Percentiles rank a stretch among this genome's conserved stretches.
Evolutionary conservation across 2,888 invertebrate genomes (phyloP).

Genomic region (Archips xylosteana): DNA sequence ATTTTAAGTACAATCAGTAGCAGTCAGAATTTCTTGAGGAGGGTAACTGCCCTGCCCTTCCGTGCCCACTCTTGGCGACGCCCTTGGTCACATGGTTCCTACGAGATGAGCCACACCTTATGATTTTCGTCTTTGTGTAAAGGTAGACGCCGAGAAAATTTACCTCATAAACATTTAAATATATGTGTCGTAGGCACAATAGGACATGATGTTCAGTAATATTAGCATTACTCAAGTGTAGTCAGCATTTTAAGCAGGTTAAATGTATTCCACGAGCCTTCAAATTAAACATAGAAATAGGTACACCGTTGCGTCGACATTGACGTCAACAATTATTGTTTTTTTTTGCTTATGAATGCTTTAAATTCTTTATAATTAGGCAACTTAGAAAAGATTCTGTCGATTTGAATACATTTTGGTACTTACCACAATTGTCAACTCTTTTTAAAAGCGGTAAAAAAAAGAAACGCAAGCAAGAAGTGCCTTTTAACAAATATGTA

Average conservation of each 20-base stretch:
- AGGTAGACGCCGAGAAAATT: neutral
- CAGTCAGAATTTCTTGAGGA: too few relatives aligned
- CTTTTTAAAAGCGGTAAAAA: too few relatives aligned
- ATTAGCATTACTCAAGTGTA: constrained; percentile 2
- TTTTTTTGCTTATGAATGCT: neutral
- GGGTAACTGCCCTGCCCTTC: too few relatives aligned
- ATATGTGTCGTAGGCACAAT: neutral
- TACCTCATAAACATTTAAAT: neutral
- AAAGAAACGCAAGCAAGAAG: neutral
- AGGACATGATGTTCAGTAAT: neutral
- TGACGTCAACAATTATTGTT: constrained; percentile 15
- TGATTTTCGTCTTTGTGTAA: neutral
- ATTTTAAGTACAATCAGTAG: too few relatives aligned
- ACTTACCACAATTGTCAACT: too few relatives aligned
- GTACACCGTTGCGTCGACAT: neutral
- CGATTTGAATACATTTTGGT: neutral
- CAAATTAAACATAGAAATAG: neutral
- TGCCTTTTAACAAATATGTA: neutral
- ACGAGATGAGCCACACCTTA: neutral
- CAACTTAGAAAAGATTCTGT: neutral
- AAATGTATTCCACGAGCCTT: constrained; percentile 10
- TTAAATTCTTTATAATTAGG: neutral
- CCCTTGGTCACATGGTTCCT: too few relatives aligned
- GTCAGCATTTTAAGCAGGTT: constrained; percentile 28
- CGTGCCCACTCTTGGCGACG: too few relatives aligned